phyloP scores from a whole-genome alignment of 1,140 invertebrate genomes.

The Aporrectodea caliginosa region DNA sequence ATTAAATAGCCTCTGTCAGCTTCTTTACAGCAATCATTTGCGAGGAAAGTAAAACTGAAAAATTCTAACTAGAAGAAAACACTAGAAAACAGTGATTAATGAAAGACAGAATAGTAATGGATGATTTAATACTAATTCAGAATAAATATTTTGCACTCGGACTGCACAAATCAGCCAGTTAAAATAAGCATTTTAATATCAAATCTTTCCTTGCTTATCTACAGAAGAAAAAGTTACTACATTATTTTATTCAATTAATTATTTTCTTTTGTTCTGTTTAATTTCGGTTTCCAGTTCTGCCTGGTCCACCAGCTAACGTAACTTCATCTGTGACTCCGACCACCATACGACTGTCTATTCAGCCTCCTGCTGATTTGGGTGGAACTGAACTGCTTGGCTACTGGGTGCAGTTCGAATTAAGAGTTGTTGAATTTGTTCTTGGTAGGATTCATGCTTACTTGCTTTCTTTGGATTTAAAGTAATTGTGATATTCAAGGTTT shows the following conservation, averaged over 20 bases:
- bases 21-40: too few relatives aligned
- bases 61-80: too few relatives aligned
- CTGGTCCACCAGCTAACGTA: slow-evolving; percentile 22
- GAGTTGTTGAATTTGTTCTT: slow-evolving; percentile 35
- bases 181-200: too few relatives aligned
- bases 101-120: too few relatives aligned
- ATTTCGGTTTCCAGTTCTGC: slow-evolving; percentile 4
- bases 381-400: slow-evolving; percentile 71
- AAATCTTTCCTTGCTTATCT: too few relatives aligned
- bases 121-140: neutral
- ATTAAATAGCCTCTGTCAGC: too few relatives aligned
- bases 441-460: too few relatives aligned
- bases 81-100: too few relatives aligned
- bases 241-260: neutral
- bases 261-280: neutral
- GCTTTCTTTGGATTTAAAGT: too few relatives aligned
- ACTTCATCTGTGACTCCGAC: slow-evolving; percentile 62
- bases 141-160: neutral
- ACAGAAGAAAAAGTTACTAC: neutral
- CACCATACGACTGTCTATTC: slow-evolving; percentile 72
- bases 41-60: too few relatives aligned
- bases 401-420: slow-evolving; percentile 71
- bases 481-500: neutral
- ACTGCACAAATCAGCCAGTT: neutral
- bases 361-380: slow-evolving; percentile 66